A percentile compares a stretch with the other conserved stretches of the same genome.
These are phyloP conservation scores for Timema podura DNA, from an alignment of 2,888 invertebrate genomes.

Conservation along the genomic window DNA sequence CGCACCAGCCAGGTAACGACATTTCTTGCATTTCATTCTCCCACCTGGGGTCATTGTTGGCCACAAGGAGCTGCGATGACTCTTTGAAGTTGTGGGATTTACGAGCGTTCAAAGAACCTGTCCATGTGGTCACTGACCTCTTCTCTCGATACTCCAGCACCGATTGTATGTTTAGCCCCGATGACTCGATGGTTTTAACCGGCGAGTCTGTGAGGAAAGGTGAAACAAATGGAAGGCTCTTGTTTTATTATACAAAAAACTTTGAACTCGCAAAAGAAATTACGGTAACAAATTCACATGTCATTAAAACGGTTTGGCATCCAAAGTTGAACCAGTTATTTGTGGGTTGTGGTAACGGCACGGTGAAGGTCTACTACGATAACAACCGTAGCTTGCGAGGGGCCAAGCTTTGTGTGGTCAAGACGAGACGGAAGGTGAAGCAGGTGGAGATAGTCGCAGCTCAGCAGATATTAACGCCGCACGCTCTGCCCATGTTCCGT, in stretches of 20 bases:
- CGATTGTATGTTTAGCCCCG: conserved; percentile 84
- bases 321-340: conserved; percentile 97
- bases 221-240: conserved; percentile 58
- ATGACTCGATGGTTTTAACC: conserved; percentile 83
- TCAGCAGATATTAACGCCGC: conserved; percentile 93
- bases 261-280: conserved; percentile 71
- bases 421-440: conserved; percentile 71
- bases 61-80: conserved; percentile 85
- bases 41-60: conserved; percentile 73
- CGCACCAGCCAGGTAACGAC: conserved; percentile 75
- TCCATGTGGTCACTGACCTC: conserved; percentile 64
- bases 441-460: conserved; percentile 83
- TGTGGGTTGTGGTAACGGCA: conserved; percentile 86
- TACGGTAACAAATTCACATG: conserved; percentile 72
- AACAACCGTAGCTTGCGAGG: conserved; percentile 81
- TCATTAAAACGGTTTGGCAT: conserved; percentile 92
- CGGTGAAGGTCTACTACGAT: conserved; percentile 88
- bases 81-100: conserved; percentile 95
- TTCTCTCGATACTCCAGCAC: conserved; percentile 83
- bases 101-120: conserved; percentile 71
- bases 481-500: conserved; percentile 91
- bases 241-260: conserved; percentile 76
- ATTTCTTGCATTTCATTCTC: conserved; percentile 84
- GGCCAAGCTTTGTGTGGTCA: conserved; percentile 83
- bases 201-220: conserved; percentile 75